Percentiles rank a stretch among this genome's conserved stretches.
Evolutionary conservation across 2,888 invertebrate genomes (phyloP).

Genomic region (Cotesia congregata): DNA sequence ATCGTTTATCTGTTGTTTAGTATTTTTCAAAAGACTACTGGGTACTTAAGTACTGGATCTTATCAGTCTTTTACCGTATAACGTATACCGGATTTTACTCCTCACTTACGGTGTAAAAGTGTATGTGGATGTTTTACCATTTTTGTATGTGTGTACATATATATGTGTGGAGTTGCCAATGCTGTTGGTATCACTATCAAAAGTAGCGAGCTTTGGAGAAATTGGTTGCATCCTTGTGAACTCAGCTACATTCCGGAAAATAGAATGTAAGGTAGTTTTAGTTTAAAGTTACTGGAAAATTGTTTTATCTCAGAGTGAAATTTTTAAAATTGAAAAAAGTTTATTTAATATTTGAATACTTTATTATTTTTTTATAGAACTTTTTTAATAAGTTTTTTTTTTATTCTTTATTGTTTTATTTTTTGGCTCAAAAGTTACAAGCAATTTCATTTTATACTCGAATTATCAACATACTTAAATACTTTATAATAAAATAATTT

Average conservation of each 20-base stretch:
- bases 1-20: slow-evolving; percentile 1
- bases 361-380: too few species aligned
- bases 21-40: neutral
- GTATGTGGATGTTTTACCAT: neutral
- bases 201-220: slow-evolving; percentile 21
- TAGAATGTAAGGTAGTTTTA: slow-evolving; percentile 12
- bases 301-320: slow-evolving; percentile 27
- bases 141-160: neutral
- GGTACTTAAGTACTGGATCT: slow-evolving; percentile 1
- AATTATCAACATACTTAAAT: too few species aligned
- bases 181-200: neutral
- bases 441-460: too few species aligned
- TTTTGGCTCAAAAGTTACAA: too few species aligned
- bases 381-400: too few species aligned
- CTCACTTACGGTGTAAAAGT: neutral
- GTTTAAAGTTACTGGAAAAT: slow-evolving; percentile 28
- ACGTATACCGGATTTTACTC: neutral
- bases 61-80: neutral
- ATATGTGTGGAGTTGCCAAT: neutral
- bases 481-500: too few species aligned
- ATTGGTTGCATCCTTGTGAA: slow-evolving; percentile 20
- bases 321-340: slow-evolving; percentile 3
- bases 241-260: slow-evolving; percentile 3
- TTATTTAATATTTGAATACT: neutral
- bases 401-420: too few species aligned